Evolutionary conservation across 2,797 vertebrate species (phyloP).

Genomic region (Fratercula arctica): DNA sequence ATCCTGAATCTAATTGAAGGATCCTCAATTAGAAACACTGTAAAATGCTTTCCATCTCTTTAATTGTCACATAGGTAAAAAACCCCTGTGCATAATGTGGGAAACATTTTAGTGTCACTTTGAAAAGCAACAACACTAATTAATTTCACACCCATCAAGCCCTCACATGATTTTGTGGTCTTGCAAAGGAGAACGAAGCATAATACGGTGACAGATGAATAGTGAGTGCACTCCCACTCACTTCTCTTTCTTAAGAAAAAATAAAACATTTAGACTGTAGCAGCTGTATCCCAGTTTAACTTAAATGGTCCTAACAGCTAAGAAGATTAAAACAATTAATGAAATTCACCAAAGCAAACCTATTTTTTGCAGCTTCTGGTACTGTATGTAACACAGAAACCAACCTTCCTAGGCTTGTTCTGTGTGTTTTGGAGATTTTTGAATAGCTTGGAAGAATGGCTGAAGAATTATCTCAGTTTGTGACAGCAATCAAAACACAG

Average conservation of each 20-base stretch:
- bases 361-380: background rate
- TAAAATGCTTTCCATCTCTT: background rate
- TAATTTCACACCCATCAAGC: background rate
- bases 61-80: background rate
- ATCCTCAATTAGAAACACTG: background rate
- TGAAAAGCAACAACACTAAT: background rate
- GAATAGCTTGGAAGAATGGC: background rate
- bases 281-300: background rate
- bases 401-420: background rate
- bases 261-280: background rate
- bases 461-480: background rate
- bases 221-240: background rate
- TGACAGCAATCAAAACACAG: background rate
- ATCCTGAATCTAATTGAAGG: background rate
- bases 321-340: background rate
- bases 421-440: background rate
- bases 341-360: background rate
- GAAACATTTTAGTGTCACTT: background rate
- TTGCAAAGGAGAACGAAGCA: background rate
- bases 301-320: background rate
- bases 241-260: background rate
- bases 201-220: background rate
- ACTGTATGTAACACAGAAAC: background rate
- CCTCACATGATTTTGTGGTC: background rate
- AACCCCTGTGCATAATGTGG: accelerated